Conservation (phyloP, 2,797 vertebrate species). For the Phalloptychus januarius region DNA sequence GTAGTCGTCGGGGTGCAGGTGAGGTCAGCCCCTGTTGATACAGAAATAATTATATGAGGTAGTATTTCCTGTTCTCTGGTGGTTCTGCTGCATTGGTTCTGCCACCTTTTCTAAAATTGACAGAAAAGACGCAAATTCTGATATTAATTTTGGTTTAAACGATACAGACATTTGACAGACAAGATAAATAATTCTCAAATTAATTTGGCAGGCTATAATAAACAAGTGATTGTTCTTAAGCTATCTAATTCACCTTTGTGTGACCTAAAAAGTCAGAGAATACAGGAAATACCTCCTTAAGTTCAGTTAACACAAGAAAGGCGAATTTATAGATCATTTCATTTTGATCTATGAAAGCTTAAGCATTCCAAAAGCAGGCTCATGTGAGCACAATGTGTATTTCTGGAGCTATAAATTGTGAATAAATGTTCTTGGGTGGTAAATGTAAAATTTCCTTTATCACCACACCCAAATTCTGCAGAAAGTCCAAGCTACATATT, state of each 20-base stretch:
- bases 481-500: neutral
- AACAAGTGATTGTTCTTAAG: neutral
- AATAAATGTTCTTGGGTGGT: neutral
- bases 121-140: neutral
- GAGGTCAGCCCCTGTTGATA: conserved; percentile 42
- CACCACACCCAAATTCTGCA: neutral
- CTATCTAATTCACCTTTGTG: neutral
- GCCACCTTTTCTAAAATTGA: neutral
- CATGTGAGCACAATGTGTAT: neutral
- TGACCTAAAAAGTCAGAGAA: neutral
- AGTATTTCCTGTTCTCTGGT: conserved; percentile 8
- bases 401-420: neutral
- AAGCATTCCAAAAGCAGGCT: neutral
- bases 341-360: neutral
- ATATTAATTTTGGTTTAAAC: neutral
- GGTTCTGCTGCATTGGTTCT: neutral
- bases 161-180: neutral
- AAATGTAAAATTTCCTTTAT: neutral
- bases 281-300: neutral
- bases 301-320: neutral
- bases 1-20: conserved; percentile 11
- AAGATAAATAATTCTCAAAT: neutral
- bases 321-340: neutral
- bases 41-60: conserved; percentile 8
- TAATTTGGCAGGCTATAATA: neutral